Percentiles rank a stretch among this genome's conserved stretches.
Conservation (phyloP, 2,113 vertebrate genomes). For the Phylloscopus trochilus region DNA sequence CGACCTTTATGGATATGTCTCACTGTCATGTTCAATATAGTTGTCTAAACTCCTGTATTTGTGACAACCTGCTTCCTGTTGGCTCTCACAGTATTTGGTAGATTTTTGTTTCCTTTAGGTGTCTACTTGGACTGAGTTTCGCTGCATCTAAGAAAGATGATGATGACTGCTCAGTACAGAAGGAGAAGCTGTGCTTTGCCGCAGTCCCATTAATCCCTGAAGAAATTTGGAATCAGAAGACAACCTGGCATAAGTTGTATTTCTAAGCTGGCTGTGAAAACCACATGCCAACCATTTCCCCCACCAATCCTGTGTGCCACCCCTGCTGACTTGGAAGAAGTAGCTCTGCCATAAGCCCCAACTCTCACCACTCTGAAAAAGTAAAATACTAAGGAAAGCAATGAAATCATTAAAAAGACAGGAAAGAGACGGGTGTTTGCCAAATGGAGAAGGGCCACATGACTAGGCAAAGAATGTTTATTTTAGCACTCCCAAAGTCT, state of each 20-base stretch:
- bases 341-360: neutral
- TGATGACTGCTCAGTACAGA: neutral
- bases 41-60: neutral
- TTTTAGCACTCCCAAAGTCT: constrained; percentile 39
- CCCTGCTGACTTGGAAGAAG: neutral
- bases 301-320: neutral
- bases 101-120: neutral
- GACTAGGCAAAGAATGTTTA: constrained; percentile 7
- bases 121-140: neutral
- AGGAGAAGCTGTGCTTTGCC: neutral
- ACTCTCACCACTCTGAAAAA: neutral
- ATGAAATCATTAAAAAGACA: neutral
- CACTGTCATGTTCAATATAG: neutral
- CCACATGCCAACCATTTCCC: neutral
- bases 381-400: neutral
- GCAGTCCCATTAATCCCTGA: constrained; percentile 5
- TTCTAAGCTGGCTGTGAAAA: constrained; percentile 3
- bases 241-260: neutral
- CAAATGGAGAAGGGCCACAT: constrained; percentile 34
- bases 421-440: neutral
- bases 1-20: neutral
- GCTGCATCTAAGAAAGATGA: neutral
- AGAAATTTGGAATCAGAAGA: constrained; percentile 11
- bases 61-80: constrained; percentile 8
- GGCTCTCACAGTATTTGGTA: neutral